Evolutionary conservation across 2,888 invertebrate species (phyloP), one percentile per base, ranked within the genome.

Genomic region (Lasioglossum marginatum): DNA sequence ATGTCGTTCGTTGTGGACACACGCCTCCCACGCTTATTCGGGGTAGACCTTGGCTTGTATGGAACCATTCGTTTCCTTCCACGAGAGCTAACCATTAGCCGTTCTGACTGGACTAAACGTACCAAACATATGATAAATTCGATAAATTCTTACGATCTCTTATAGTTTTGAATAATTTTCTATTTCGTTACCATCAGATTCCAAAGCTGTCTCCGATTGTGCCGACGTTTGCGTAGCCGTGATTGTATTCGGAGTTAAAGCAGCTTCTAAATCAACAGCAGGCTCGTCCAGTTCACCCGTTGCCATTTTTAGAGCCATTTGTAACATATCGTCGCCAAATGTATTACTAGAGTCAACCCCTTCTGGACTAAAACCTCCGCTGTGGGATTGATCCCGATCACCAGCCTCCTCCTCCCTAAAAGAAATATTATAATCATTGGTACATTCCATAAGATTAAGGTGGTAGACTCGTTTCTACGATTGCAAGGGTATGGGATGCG

Each of bases 261-360:
- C 97, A 0, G 97, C 97, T 95, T 98, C 98, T 76, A 98, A 95
- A 94, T 98, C 98, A 6, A 98, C 97, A 0, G 98, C 97, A 43
- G 98, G 97, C 92, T 98, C 98, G 87, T 98, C 98, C 88, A 98
- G 97, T 92, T 98, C 98, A 31, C 95, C 95, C 12, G 97, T 97
- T 86, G 98, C 98, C 97, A 98, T 98, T 95, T 98, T 98, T 0
- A 98, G 95, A 4, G 98, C 98, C 97, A 98, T 98, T 95, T 98
- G 98, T 4, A 98, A 95, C 96, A 98, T 97, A 93, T 98, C 98
- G 88, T 98, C 98, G 12, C 97, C 98, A 91, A 98, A 98, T 1
- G 97, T 96, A 86, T 96, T 96, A 85, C 95, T 96, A 0, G 96
- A 96, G 88, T 96, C 97, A 81, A 96, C 96, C 0, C 96, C 96